Percentiles rank a stretch among this genome's conserved stretches.
phyloP scores from a whole-genome alignment of 2,113 vertebrate genomes.

The Etia nguti region DNA sequence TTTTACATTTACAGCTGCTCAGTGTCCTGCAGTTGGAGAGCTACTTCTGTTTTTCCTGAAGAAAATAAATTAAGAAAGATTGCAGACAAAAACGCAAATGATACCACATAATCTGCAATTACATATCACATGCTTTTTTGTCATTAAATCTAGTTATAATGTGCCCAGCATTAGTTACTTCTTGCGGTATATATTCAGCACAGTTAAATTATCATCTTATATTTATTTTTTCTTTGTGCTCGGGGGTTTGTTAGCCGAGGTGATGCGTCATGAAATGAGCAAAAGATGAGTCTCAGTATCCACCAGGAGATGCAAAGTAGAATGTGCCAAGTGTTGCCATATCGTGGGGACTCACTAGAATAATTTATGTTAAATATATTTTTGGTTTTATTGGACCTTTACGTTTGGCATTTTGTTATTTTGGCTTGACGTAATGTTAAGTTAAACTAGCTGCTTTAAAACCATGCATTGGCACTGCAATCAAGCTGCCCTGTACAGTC shows the following conservation, averaged over 20 bases:
- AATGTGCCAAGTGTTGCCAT: not conserved
- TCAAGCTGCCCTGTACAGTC: not conserved
- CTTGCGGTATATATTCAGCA: not conserved
- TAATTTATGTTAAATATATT: not conserved
- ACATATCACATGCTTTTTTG: not conserved
- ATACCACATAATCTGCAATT: not conserved
- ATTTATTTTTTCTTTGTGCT: not conserved
- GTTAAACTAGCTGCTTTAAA: not conserved
- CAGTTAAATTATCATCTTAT: not conserved
- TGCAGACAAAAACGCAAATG: too few relatives aligned
- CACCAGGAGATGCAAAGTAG: not conserved
- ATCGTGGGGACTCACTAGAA: not conserved
- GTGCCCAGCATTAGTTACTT: not conserved
- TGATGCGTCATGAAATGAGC: not conserved
- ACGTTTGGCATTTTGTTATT: not conserved
- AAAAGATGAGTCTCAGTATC: not conserved
- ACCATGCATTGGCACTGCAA: not conserved
- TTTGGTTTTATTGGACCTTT: not conserved
- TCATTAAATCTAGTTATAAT: not conserved
- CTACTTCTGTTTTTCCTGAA: not conserved
- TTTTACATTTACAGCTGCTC: not conserved
- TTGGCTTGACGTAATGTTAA: not conserved
- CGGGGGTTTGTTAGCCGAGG: not conserved
- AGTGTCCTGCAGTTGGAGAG: not conserved
- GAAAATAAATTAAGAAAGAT: not conserved